Evolutionary conservation across 2,113 vertebrate genomes (phyloP).

Genomic region (Sisor rabdophorus): DNA sequence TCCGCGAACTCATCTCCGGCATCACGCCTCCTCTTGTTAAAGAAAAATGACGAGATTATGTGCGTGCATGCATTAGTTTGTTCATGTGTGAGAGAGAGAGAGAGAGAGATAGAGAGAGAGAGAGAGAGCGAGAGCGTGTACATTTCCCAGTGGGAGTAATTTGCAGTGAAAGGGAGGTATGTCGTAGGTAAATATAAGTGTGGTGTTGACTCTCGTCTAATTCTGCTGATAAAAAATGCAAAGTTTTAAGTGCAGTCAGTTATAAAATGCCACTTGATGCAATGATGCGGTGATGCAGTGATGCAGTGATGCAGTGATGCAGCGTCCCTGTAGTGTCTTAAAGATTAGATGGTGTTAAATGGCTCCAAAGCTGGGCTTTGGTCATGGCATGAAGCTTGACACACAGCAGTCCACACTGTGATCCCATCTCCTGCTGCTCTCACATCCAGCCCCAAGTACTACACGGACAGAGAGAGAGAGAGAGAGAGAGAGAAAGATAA

Average conservation of each 20-base stretch:
- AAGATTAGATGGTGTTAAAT: conserved; percentile 52
- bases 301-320: conserved; percentile 55
- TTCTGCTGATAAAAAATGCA: conserved; percentile 3
- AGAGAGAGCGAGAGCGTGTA: conserved; percentile 21
- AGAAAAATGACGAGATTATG: conserved; percentile 1
- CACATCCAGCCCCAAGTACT: conserved; percentile 30
- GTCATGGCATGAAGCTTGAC: neutral
- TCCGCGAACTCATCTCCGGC: neutral
- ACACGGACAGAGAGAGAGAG: conserved; percentile 25
- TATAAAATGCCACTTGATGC: conserved; percentile 50
- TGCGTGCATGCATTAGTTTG: conserved; percentile 15
- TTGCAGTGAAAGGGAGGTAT: conserved; percentile 42
- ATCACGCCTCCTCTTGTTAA: neutral
- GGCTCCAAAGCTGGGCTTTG: conserved; percentile 18
- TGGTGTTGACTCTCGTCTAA: conserved; percentile 1
- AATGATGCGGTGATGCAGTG: too few relatives aligned
- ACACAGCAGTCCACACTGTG: conserved; percentile 10
- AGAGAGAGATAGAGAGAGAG: conserved; percentile 2
- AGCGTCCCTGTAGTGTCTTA: conserved; percentile 51
- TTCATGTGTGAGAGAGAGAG: conserved; percentile 8
- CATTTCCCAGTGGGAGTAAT: conserved; percentile 51
- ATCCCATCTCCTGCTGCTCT: conserved; percentile 23
- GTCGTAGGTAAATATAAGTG: conserved; percentile 45
- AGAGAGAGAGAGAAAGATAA: conserved; percentile 5
- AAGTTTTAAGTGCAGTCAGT: conserved; percentile 42